A percentile compares a stretch with the other conserved stretches of the same genome.
These are phyloP conservation scores for Meloe dianella DNA, from an alignment of 2,888 invertebrate species.

Conservation along the genomic window DNA sequence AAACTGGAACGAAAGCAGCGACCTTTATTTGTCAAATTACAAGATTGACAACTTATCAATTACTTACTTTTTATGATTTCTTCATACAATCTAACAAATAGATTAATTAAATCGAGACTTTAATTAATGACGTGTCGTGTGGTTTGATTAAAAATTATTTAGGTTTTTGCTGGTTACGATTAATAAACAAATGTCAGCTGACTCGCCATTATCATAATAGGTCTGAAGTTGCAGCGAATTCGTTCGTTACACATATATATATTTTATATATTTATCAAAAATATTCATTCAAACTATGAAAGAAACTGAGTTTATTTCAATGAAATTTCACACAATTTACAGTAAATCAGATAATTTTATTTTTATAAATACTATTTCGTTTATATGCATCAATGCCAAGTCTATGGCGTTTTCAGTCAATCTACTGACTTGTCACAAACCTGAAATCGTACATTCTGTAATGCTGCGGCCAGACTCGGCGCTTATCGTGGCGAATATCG, in stretches of 20 bases:
- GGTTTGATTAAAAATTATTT: background rate
- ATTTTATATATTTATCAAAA: background rate
- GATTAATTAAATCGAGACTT: background rate
- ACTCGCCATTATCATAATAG: constrained; percentile 15
- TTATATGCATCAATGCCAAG: too few relatives aligned
- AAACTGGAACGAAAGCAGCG: background rate
- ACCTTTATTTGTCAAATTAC: background rate
- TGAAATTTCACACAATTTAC: too few relatives aligned
- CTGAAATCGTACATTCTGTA: too few relatives aligned
- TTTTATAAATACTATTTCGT: too few relatives aligned
- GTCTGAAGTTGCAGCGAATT: background rate
- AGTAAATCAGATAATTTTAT: too few relatives aligned
- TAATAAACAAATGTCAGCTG: constrained; percentile 34
- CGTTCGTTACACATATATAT: background rate
- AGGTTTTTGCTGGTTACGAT: background rate
- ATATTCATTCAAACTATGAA: background rate
- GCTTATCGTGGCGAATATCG: too few relatives aligned
- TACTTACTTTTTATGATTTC: background rate
- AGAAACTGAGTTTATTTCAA: too few relatives aligned
- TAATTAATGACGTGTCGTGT: background rate
- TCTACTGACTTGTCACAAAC: too few relatives aligned
- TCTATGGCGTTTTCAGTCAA: too few relatives aligned
- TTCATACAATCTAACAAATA: background rate
- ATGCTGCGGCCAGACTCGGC: too few relatives aligned
- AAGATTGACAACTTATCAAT: background rate